These are phyloP conservation scores for Heliconius sara DNA, from an alignment of 2,888 invertebrate species.

Conservation along the genomic window DNA sequence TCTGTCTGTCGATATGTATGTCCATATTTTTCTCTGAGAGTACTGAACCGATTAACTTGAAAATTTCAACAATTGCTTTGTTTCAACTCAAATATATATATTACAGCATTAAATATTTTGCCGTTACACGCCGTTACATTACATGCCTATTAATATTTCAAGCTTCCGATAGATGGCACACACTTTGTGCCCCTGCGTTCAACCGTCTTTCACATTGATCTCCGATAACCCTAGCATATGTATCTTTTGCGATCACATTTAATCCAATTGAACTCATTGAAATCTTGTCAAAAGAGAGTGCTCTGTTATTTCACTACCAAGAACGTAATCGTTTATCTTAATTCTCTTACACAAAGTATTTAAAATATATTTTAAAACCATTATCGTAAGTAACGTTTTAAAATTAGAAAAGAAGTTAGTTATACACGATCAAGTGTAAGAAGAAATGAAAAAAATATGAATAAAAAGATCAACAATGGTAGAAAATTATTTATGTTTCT, in stretches of 20 bases:
- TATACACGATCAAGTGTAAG: not conserved
- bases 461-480: not conserved
- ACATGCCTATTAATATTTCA: no score
- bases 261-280: slow-evolving; percentile 36
- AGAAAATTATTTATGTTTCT: slow-evolving; percentile 47
- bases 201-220: not conserved
- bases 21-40: no score
- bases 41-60: no score
- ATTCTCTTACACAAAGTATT: slow-evolving; percentile 7
- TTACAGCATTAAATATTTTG: no score
- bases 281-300: slow-evolving; percentile 30
- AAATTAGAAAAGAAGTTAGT: not conserved
- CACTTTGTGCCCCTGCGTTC: no score
- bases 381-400: not conserved
- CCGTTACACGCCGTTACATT: no score
- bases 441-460: not conserved
- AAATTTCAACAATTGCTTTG: no score
- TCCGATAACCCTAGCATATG: slow-evolving; percentile 13
- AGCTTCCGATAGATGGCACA: no score
- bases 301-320: slow-evolving; percentile 13
- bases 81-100: no score
- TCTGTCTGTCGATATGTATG: no score
- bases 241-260: slow-evolving; percentile 26
- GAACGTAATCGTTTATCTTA: slow-evolving; percentile 14
- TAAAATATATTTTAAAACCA: not conserved